Evolutionary conservation across 1,140 invertebrate genomes (phyloP).

Genomic region (Hestina assimilis): DNA sequence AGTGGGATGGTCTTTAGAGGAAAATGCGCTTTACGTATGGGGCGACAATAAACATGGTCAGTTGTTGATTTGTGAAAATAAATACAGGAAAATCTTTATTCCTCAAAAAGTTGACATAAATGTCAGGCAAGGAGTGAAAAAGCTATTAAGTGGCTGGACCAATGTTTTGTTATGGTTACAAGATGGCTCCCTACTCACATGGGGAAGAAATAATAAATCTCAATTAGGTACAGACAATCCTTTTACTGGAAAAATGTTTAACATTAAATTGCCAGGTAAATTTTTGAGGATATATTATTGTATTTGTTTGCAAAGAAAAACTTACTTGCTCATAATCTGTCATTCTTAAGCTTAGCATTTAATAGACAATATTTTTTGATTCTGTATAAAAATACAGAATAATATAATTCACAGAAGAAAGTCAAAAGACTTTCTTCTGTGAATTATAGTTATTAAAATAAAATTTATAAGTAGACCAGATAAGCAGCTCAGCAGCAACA

Average conservation of each 20-base stretch:
- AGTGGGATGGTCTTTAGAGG: slow-evolving; percentile 79
- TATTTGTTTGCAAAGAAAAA: no score
- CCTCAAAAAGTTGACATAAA: slow-evolving; percentile 78
- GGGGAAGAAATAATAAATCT: slow-evolving; percentile 91
- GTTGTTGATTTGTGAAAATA: slow-evolving; percentile 76
- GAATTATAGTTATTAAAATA: no score
- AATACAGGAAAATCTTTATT: slow-evolving; percentile 59
- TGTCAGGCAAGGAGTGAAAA: slow-evolving; percentile 70
- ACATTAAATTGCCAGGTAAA: slow-evolving; percentile 59
- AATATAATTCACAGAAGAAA: no score
- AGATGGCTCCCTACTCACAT: slow-evolving; percentile 81
- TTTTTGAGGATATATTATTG: no score
- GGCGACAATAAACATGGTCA: slow-evolving; percentile 89
- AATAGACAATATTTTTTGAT: no score
- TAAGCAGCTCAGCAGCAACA: no score
- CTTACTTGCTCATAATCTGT: no score
- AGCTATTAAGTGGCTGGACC: slow-evolving; percentile 85
- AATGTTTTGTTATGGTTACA: slow-evolving; percentile 82
- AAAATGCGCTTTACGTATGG: slow-evolving; percentile 81
- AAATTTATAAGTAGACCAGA: no score
- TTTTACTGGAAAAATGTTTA: slow-evolving; percentile 46
- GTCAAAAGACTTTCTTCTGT: no score
- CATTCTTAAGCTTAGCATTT: no score
- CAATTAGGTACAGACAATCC: slow-evolving; percentile 80
- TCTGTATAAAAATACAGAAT: no score